Evolutionary conservation across 2,888 invertebrate genomes (phyloP).

Genomic region (Orthosia incerta): DNA sequence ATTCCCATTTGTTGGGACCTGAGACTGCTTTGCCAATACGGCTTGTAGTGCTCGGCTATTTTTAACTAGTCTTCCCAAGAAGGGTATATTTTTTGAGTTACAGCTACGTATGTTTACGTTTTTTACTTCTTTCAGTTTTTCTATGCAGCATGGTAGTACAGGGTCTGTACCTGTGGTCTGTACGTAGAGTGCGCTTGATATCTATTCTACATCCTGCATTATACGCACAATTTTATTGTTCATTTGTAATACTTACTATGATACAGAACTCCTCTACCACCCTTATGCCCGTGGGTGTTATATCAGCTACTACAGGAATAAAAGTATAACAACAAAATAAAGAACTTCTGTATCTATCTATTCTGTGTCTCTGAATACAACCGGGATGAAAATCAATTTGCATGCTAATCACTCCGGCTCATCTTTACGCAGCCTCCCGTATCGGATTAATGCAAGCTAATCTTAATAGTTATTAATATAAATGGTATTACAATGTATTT

Average conservation of each 20-base stretch:
- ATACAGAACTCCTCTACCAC: neutral
- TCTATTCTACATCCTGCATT: neutral
- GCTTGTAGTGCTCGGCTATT: no score
- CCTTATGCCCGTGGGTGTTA: constrained; percentile 7
- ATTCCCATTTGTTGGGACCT: neutral
- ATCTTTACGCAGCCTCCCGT: no score
- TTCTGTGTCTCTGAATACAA: no score
- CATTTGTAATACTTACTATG: neutral
- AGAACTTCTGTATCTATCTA: neutral
- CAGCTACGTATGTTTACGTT: neutral
- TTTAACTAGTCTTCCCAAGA: no score
- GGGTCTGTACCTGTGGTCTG: neutral
- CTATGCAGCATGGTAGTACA: neutral
- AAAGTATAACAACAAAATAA: constrained; percentile 18
- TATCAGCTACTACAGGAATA: constrained; percentile 1
- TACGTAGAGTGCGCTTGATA: neutral
- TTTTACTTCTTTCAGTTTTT: neutral
- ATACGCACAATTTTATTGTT: neutral
- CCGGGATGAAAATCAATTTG: no score
- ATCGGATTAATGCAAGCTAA: no score
- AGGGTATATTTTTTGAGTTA: neutral
- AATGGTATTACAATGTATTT: constrained; percentile 13
- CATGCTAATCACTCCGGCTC: no score
- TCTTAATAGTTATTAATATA: neutral
- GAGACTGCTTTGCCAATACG: no score